Conservation (phyloP, 2,113 vertebrate genomes). For the Lipophrys pholis region DNA sequence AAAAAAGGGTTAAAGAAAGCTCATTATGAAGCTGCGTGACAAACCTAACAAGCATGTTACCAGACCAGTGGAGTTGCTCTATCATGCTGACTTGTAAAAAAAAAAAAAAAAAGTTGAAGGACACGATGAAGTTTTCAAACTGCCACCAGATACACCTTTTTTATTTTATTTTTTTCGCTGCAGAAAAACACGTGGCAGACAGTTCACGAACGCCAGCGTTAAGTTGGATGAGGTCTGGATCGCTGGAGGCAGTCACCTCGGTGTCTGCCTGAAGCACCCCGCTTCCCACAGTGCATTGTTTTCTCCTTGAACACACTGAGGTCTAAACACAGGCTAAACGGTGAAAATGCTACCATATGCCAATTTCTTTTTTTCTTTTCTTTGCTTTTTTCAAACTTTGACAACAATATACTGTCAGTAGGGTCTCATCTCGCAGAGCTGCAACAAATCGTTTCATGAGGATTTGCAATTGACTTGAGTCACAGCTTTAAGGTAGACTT, state of each 20-base stretch:
- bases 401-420: conserved; percentile 13
- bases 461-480: too few species aligned
- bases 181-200: not conserved
- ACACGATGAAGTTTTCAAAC: not conserved
- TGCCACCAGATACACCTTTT: not conserved
- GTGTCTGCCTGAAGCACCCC: not conserved
- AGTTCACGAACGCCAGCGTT: not conserved
- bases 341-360: not conserved
- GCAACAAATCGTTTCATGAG: too few species aligned
- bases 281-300: not conserved
- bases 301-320: not conserved
- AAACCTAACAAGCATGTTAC: not conserved
- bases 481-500: too few species aligned
- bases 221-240: not conserved
- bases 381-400: conserved; percentile 6
- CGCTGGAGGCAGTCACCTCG: not conserved
- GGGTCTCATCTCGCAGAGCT: not conserved
- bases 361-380: not conserved
- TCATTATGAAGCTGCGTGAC: not conserved
- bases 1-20: not conserved
- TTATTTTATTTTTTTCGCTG: not conserved
- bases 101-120: not conserved
- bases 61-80: not conserved
- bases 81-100: not conserved
- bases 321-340: not conserved